phyloP scores from a whole-genome alignment of 1,140 invertebrate genomes.

The Capitella teleta region DNA sequence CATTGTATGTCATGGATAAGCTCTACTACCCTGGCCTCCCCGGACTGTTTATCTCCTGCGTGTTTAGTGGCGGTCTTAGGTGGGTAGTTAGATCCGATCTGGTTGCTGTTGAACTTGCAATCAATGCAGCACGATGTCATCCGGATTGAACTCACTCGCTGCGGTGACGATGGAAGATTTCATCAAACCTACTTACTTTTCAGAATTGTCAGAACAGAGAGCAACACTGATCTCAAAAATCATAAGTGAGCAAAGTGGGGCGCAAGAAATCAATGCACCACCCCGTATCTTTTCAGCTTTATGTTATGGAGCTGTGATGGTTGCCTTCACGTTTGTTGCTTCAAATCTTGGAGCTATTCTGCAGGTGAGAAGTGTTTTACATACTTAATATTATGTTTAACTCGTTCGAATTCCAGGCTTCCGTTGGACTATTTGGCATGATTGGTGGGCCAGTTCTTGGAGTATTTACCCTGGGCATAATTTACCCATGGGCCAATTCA shows the following conservation, averaged over 20 bases:
- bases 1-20: conserved; percentile 67
- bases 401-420: too few species aligned
- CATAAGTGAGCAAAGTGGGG: conserved; percentile 17
- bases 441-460: conserved; percentile 75
- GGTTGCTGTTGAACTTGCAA: background rate
- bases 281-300: conserved; percentile 41
- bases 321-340: conserved; percentile 60
- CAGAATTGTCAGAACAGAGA: conserved; percentile 55
- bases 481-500: conserved; percentile 65
- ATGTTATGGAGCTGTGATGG: conserved; percentile 55
- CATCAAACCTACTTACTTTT: conserved; percentile 49
- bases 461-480: conserved; percentile 76
- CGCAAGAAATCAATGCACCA: background rate
- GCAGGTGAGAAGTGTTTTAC: conserved; percentile 21
- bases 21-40: conserved; percentile 64
- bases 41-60: conserved; percentile 78
- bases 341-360: conserved; percentile 61
- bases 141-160: conserved; percentile 80
- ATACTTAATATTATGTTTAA: background rate
- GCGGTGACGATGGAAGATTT: conserved; percentile 82
- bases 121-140: conserved; percentile 68
- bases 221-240: conserved; percentile 59
- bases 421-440: conserved; percentile 74
- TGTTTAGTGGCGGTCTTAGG: conserved; percentile 73
- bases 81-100: conserved; percentile 21